Percentiles rank a stretch among this genome's conserved stretches.
Conservation (phyloP, 2,888 invertebrate species). For the Onthophagus sagittarius region DNA sequence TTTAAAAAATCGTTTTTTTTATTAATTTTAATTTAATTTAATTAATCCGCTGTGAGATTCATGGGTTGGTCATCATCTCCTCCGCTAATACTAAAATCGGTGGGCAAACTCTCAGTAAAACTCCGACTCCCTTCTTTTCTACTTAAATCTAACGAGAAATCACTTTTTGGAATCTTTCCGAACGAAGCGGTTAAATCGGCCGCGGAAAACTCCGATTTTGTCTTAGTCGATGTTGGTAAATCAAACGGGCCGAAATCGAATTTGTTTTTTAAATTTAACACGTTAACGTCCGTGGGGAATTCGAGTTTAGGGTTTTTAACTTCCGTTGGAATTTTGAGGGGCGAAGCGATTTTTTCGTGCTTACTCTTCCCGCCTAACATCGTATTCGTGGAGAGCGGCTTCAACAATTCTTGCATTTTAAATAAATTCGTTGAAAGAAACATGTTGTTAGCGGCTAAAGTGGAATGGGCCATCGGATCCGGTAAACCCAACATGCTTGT, state of each 20-base stretch:
- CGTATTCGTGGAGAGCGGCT: constrained; percentile 58
- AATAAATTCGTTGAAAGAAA: constrained; percentile 67
- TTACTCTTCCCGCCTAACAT: constrained; percentile 38
- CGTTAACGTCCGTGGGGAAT: constrained; percentile 55
- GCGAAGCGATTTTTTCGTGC: constrained; percentile 25
- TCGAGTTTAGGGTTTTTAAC: constrained; percentile 51
- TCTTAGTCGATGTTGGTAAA: constrained; percentile 55
- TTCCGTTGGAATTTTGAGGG: constrained; percentile 43
- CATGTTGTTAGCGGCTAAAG: constrained; percentile 73
- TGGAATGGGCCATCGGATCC: constrained; percentile 73
- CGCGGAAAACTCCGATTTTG: constrained; percentile 44
- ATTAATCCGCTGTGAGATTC: constrained; percentile 27
- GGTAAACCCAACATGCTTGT: constrained; percentile 62
- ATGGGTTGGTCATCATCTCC: constrained; percentile 28
- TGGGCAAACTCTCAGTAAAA: constrained; percentile 32
- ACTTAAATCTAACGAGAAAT: constrained; percentile 39
- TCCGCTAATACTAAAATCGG: constrained; percentile 33
- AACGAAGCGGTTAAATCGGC: constrained; percentile 53
- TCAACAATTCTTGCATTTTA: constrained; percentile 66
- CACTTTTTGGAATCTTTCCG: constrained; percentile 42
- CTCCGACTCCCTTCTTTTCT: constrained; percentile 36
- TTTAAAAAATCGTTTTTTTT: background rate
- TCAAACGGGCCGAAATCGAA: constrained; percentile 48
- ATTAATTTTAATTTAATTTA: background rate
- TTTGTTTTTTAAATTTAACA: constrained; percentile 49